Conservation (phyloP, 92 coral and sea anemone genomes). For the Zoanthus sociatus region DNA sequence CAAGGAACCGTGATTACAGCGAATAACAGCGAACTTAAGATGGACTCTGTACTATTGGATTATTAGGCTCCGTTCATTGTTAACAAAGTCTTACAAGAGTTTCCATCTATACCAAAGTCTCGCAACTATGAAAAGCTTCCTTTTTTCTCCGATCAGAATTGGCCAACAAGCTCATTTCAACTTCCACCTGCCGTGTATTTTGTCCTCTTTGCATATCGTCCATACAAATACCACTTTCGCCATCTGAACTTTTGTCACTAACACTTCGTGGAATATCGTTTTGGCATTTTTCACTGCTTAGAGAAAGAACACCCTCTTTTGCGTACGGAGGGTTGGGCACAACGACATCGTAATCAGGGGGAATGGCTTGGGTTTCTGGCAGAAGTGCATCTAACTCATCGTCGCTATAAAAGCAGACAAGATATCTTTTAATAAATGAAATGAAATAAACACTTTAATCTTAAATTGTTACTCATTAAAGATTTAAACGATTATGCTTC, state of each 20-base stretch:
- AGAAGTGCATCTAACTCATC: conserved; percentile 8
- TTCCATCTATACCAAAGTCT: background rate
- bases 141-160: background rate
- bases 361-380: background rate
- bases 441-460: background rate
- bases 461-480: background rate
- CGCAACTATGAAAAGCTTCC: background rate
- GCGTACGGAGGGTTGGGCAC: background rate
- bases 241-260: conserved; percentile 14
- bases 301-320: background rate
- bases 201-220: conserved; percentile 6
- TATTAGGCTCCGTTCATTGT: too few species aligned
- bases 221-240: conserved; percentile 20
- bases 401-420: background rate
- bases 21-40: too few species aligned
- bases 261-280: background rate
- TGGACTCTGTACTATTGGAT: too few species aligned
- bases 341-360: background rate
- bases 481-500: too few species aligned
- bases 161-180: conserved; percentile 16
- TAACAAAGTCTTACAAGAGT: too few species aligned
- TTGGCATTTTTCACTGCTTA: background rate
- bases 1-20: too few species aligned
- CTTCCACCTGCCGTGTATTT: conserved; percentile 13
- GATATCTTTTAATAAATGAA: background rate